Percentiles rank a stretch among this genome's conserved stretches.
phyloP scores from a whole-genome alignment of 2,888 invertebrate species.

The Taphrorychus bicolor region DNA sequence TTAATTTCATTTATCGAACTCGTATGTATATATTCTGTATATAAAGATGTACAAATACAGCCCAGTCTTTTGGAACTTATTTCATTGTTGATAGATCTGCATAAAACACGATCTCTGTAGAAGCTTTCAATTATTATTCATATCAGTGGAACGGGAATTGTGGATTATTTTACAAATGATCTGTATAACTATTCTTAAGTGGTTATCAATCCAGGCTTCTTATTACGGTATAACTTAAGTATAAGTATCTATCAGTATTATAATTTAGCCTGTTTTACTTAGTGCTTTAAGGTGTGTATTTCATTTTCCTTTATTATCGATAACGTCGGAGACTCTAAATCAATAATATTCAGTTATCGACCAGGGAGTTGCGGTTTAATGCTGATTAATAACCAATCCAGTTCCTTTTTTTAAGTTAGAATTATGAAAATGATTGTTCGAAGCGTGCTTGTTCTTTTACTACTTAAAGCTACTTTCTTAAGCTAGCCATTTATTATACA shows the following conservation, averaged over 20 bases:
- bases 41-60: slow-evolving; percentile 10
- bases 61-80: too few relatives aligned
- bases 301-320: slow-evolving; percentile 1
- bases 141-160: neutral
- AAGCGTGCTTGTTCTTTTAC: neutral
- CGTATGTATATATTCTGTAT: slow-evolving; percentile 10
- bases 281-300: slow-evolving; percentile 12
- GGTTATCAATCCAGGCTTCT: neutral
- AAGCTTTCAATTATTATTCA: neutral
- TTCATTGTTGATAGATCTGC: neutral
- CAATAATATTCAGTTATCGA: neutral
- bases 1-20: neutral
- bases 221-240: slow-evolving; percentile 22
- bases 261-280: slow-evolving; percentile 28
- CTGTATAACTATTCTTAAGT: neutral
- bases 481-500: too few relatives aligned
- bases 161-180: slow-evolving; percentile 9
- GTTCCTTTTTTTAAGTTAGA: slow-evolving; percentile 3
- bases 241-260: slow-evolving; percentile 37
- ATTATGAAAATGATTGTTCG: neutral
- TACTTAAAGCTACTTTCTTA: neutral
- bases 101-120: neutral
- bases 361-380: neutral
- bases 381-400: neutral
- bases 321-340: neutral